Evolutionary conservation across 2,797 vertebrate genomes (phyloP).

Genomic region (Mormyrops attenuatus): DNA sequence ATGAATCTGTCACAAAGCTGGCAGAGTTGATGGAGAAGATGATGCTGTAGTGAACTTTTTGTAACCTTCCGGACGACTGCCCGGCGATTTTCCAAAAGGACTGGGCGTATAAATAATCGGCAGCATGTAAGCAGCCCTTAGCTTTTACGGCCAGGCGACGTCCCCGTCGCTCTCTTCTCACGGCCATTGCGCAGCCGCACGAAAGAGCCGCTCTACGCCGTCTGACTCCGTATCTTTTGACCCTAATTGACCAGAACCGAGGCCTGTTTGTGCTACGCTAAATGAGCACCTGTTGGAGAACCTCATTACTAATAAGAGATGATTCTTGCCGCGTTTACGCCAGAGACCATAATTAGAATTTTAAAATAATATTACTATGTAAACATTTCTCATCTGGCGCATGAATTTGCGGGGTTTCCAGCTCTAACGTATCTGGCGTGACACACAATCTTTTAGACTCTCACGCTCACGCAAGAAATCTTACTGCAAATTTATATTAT

Average conservation of each 20-base stretch:
- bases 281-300: not conserved
- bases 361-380: conserved; percentile 4
- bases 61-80: not conserved
- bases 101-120: not conserved
- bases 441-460: not conserved
- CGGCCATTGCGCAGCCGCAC: not conserved
- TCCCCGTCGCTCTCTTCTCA: not conserved
- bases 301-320: not conserved
- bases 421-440: not conserved
- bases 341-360: not conserved
- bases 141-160: not conserved
- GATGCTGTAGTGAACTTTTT: not conserved
- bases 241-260: not conserved
- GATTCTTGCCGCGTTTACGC: not conserved
- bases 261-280: not conserved
- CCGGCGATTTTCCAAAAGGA: not conserved
- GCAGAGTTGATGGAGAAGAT: not conserved
- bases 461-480: not conserved
- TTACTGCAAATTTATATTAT: not conserved
- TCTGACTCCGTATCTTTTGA: not conserved
- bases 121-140: not conserved
- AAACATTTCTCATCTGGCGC: not conserved
- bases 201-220: no score
- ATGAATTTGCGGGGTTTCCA: not conserved
- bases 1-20: not conserved